Evolutionary conservation across 2,797 vertebrate species (phyloP).

Genomic region (Sandelia bainsii): DNA sequence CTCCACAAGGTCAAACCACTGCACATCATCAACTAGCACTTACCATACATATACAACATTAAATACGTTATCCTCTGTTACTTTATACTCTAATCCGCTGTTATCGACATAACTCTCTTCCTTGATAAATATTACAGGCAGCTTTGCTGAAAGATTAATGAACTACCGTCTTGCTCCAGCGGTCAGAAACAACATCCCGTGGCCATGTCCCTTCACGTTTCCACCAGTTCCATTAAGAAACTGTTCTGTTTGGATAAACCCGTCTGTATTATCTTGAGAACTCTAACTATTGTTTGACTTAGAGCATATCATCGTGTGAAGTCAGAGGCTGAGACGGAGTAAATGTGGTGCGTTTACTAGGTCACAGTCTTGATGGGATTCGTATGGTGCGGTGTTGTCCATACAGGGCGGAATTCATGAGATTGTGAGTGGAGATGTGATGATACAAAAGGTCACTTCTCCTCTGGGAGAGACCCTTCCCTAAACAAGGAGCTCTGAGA

Average conservation of each 20-base stretch:
- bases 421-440: slow-evolving; percentile 24
- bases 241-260: slow-evolving; percentile 64
- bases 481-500: slow-evolving; percentile 40
- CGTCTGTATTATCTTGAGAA: slow-evolving; percentile 33
- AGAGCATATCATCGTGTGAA: slow-evolving; percentile 21
- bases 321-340: slow-evolving; percentile 18
- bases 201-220: slow-evolving; percentile 35
- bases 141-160: slow-evolving; percentile 74
- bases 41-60: slow-evolving; percentile 30
- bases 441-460: slow-evolving; percentile 56
- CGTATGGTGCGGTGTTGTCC: background rate
- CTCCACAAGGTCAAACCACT: background rate
- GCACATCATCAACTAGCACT: slow-evolving; percentile 18
- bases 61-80: slow-evolving; percentile 51
- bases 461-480: slow-evolving; percentile 21
- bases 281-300: slow-evolving; percentile 55
- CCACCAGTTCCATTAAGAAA: slow-evolving; percentile 63
- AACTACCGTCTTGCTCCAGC: slow-evolving; percentile 44
- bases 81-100: slow-evolving; percentile 55
- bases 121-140: slow-evolving; percentile 74
- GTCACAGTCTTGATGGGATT: slow-evolving; percentile 25
- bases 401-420: background rate
- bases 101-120: slow-evolving; percentile 65
- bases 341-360: background rate
- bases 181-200: slow-evolving; percentile 64